Evolutionary conservation across 2,888 invertebrate genomes (phyloP).

Genomic region (Sussaba pulchella): DNA sequence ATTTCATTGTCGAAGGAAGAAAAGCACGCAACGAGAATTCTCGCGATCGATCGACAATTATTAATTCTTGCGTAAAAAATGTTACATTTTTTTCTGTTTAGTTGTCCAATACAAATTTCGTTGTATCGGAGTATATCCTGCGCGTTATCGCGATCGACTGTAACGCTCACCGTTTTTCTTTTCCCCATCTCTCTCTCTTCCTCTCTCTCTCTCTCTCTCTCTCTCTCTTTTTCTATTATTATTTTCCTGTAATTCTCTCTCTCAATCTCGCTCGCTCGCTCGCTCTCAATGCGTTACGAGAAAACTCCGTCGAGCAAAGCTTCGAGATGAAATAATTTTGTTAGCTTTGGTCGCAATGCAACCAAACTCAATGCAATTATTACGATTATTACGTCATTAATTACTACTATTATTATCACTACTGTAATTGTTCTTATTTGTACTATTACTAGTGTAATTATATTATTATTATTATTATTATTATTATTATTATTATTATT

Average conservation of each 20-base stretch:
- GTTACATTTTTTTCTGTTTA: slow-evolving; percentile 14
- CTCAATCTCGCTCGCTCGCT: slow-evolving; percentile 4
- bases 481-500: slow-evolving; percentile 51
- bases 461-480: too few species aligned
- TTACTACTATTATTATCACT: slow-evolving; percentile 62
- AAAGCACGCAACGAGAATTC: neutral
- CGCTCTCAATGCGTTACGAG: slow-evolving; percentile 26
- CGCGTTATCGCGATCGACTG: slow-evolving; percentile 44
- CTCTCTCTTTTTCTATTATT: slow-evolving; percentile 22
- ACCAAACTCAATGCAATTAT: slow-evolving; percentile 74
- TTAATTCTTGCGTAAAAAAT: slow-evolving; percentile 5
- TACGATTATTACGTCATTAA: slow-evolving; percentile 62
- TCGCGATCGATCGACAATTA: neutral
- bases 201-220: slow-evolving; percentile 26
- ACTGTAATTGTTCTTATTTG: slow-evolving; percentile 56
- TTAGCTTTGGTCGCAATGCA: slow-evolving; percentile 73
- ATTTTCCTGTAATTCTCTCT: slow-evolving; percentile 2
- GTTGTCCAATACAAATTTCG: neutral
- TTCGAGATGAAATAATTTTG: slow-evolving; percentile 52
- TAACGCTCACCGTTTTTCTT: too few species aligned
- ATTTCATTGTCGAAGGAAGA: neutral
- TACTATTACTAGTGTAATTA: slow-evolving; percentile 41
- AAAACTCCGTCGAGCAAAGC: slow-evolving; percentile 30
- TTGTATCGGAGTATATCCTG: slow-evolving; percentile 22
- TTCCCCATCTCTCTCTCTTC: too few species aligned